phyloP scores from a whole-genome alignment of 2,797 vertebrate species.

The Lepidocolaptes lacrymiger region DNA sequence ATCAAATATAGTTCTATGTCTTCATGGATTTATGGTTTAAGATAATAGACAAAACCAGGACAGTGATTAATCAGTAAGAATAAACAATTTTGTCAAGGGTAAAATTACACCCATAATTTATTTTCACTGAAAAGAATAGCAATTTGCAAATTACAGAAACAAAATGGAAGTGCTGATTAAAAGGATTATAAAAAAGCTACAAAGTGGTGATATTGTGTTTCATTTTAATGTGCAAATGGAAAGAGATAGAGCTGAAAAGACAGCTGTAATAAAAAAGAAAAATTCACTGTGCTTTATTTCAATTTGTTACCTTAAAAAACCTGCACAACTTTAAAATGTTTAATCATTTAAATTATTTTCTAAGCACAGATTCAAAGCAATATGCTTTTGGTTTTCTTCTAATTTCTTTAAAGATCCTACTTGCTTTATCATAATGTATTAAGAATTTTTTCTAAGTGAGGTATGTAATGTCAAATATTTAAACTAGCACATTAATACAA shows the following conservation, averaged over 20 bases:
- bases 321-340: not conserved
- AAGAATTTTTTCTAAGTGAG: not conserved
- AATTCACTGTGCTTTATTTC: not conserved
- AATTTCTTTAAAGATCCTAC: not conserved
- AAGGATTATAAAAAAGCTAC: constrained; percentile 30
- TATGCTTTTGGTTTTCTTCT: not conserved
- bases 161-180: constrained; percentile 33
- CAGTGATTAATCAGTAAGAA: constrained; percentile 12
- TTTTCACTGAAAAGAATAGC: constrained; percentile 13
- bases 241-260: constrained; percentile 30
- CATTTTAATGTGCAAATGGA: constrained; percentile 10
- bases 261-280: constrained; percentile 18
- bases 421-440: not conserved
- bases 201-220: not conserved
- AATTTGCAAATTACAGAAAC: constrained; percentile 30
- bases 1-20: not conserved
- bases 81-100: constrained; percentile 33
- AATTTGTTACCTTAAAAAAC: not conserved
- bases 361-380: not conserved
- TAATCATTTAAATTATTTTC: not conserved
- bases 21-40: constrained; percentile 7
- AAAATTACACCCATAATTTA: not conserved
- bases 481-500: not conserved
- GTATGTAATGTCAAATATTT: not conserved
- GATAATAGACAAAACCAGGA: not conserved